Base-by-base conservation (phyloP, 2,888 invertebrate genomes). In the Eledone cirrhosa region DNA sequence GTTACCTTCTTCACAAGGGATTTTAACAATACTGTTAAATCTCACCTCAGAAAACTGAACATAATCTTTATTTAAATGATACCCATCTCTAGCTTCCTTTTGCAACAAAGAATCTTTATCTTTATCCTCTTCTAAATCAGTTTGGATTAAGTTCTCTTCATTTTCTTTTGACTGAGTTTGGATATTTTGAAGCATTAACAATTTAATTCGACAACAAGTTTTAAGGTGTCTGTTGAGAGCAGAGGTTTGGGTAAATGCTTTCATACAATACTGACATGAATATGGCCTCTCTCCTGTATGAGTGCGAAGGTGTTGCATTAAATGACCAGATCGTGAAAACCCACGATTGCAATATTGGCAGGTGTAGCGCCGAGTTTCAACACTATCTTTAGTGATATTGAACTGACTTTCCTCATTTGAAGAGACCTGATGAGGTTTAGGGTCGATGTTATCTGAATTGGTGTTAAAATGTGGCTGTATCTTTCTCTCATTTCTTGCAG, bases 281-380 rank as follows among this genome's bases (percentile, higher is more conserved):
- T 33, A 72, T n/a, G 72, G 72, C 33, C 72, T 33, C n/a, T 72
- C 72, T n/a, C 72, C 72, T n/a, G 72, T 72, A 41, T 72, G 72
- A 11, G 72, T 72, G n/a, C 72, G 33, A 31, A 72, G 31, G 22
- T 72, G 72, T 29, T 72, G 72, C 13, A 41, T 33, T 31, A 72
- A 41, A 72, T 72, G 72, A n/a, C 72, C 33, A 13, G 72, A 72
- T 22, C 72, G 33, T 11, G 72, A 41, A 72, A 72, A 72, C n/a
- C 72, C 72, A 72, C 72, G 72, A 16, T 31, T 72, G 11, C 72
- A 72, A 41, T 8, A 72, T n/a, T 31, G 22, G 22, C 72, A 72
- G n/a, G 31, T 31, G 7, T 72, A 72, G 33, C 72, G 72, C n/a
- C 33, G 72, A 16, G 31, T 31, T n/a, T 72, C 72, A 7, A 5